A percentile compares a stretch with the other conserved stretches of the same genome.
Conservation (phyloP, 1,140 invertebrate species). For the Lepidurus arcticus region DNA sequence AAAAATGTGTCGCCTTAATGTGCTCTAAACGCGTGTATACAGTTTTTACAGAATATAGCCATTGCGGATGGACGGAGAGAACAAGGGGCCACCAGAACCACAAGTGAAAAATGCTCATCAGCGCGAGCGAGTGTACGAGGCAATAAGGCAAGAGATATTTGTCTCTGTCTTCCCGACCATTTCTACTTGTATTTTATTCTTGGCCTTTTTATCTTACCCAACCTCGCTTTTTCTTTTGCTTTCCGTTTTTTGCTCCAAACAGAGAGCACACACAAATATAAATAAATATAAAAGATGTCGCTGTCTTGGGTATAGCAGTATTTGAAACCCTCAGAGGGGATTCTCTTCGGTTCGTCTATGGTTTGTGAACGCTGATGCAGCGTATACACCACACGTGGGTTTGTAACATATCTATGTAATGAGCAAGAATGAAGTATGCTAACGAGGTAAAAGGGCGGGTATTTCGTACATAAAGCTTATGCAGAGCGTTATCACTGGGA, state of each 20-base stretch:
- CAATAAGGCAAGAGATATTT: background rate
- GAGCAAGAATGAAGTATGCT: slow-evolving; percentile 18
- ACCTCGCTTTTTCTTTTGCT: background rate
- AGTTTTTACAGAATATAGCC: background rate
- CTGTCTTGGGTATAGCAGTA: background rate
- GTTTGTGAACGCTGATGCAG: background rate
- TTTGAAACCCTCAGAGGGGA: background rate
- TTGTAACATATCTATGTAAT: slow-evolving; percentile 17
- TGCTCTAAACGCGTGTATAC: background rate
- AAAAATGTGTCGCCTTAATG: too few species aligned
- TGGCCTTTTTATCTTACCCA: background rate
- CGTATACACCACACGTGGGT: background rate
- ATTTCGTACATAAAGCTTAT: background rate
- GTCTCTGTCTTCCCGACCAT: background rate
- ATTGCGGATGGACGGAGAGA: slow-evolving; percentile 1
- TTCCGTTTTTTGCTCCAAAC: background rate
- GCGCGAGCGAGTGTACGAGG: background rate
- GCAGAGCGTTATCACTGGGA: background rate
- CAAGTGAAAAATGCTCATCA: slow-evolving; percentile 13
- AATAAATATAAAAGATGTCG: background rate
- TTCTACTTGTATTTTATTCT: background rate
- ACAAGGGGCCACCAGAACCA: background rate
- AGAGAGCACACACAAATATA: background rate
- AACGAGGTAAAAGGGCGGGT: slow-evolving; percentile 12
- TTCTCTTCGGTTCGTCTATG: background rate